Evolutionary conservation across 2,113 vertebrate species (phyloP), one percentile per base, ranked within the genome.

Genomic region (Odocoileus virginianus): DNA sequence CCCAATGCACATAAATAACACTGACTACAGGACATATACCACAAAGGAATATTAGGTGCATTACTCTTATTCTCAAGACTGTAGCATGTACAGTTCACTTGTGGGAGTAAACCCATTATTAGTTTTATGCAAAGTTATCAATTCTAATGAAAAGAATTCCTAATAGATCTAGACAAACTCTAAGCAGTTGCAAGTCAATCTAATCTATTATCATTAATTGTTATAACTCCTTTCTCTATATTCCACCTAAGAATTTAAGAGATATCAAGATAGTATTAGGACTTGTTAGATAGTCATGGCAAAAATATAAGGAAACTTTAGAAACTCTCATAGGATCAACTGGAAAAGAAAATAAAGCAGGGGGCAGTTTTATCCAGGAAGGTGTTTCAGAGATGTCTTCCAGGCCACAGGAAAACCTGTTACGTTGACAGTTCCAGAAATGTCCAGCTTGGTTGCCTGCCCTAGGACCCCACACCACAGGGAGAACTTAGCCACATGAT

Each of bases 391-490:
- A 21, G 33, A 40, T 60, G 30, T 11, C 25, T 15, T 64, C 43
- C 54, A 93, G 86, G 10, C 13, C 36, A 43, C 28, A 43, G 21
- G 40, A 64, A 57, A 82, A 13, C 17, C 1, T n/a, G 12, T 1
- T n/a, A 1, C 3, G 4, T 4, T 1, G 4, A 33, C 25, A n/a
- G 7, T 14, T 83, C 6, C 21, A 30, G 28, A 11, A 50, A 43
- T 25, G 12, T 14, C 5, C 33, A 36, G 17, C 3, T 30, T n/a
- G 6, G 27, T 25, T 67, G 6, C 6, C 58, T n/a, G 5, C 4
- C 79, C n/a, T n/a, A 33, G 2, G 45, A 43, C 14, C 4, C 82
- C 28, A 76, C 28, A 21, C 43, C 2, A 25, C 47, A 74, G 2
- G 6, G 30, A 60, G 19, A 85, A 33, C 7, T 16, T 14, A 47